Base-by-base conservation (phyloP, 2,888 invertebrate species). In the Leptopterna dolabrata region DNA sequence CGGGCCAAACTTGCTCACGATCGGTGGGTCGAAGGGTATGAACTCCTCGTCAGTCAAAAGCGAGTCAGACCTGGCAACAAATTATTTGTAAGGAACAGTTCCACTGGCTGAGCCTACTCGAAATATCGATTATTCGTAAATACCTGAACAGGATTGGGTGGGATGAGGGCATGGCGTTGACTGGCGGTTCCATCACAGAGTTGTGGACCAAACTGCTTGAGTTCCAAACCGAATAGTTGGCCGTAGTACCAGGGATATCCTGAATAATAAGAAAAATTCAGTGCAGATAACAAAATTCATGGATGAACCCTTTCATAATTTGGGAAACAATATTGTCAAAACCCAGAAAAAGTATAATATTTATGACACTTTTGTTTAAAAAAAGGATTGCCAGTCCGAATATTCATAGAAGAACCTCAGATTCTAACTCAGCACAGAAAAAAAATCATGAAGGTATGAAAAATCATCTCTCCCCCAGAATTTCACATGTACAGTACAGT, bases 1-100 rank as follows among this genome's bases (percentile, higher is more conserved):
- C 0, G 95, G 95, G 2, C 95, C 95, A 91, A 94, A 95, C 91
- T 95, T 95, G 89, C 94, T 95, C 24, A 94, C 94, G 30, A 94
- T 92, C 0, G 95, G 94, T 45, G 94, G 93, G 90, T 95, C 95
- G 91, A 95, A 95, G 9, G 95, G 95, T 86, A 95, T 94, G 90
- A 95, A 94, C 90, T 94, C 94, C 90, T 95, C 95, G 89, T 94
- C 90, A 51, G 93, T 93, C 78, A 94, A 90, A 89, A 94, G 93
- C 0, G 93, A 93, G 90, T 94, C 94, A 27, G 93, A 93, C 85
- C 93, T 90, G 87, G 30, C 13, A 47, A 29, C 51, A 55, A 78
- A 0, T 63, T 47, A 16, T 14, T 47, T 13, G 13, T 47, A 85
- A 83, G 78, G 4, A 63, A 19, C 16, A 16, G 24, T 51, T 14